Conservation (phyloP, 92 coral and sea anemone genomes). For the Parazoanthus atlanticus region DNA sequence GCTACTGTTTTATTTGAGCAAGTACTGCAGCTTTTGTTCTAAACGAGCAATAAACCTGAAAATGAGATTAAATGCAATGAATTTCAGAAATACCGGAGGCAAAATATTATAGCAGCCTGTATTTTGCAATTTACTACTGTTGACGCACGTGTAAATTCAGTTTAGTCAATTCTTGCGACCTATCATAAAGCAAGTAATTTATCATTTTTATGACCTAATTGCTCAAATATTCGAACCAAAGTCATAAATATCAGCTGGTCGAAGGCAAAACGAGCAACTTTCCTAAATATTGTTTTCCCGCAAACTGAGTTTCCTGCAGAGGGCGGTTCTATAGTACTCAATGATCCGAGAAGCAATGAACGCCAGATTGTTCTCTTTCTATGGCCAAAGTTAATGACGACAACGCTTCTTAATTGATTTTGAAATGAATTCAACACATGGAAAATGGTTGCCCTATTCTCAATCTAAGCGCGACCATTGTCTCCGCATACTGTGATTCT, state of each 20-base stretch:
- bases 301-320: background rate
- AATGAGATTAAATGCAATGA: background rate
- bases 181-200: constrained; percentile 11
- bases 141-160: background rate
- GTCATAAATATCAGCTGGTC: background rate
- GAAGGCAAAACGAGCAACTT: background rate
- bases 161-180: background rate
- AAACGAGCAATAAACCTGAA: background rate
- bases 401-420: constrained; percentile 28
- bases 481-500: constrained; percentile 12
- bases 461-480: constrained; percentile 8
- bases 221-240: background rate
- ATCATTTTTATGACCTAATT: background rate
- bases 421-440: constrained; percentile 42
- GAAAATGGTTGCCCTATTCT: constrained; percentile 12
- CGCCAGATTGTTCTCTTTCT: background rate
- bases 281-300: background rate
- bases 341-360: background rate
- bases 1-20: background rate
- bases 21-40: background rate
- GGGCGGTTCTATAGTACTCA: background rate
- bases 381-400: constrained; percentile 5
- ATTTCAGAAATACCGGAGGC: background rate
- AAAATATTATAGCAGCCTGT: background rate
- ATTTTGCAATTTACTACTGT: background rate